phyloP scores from a whole-genome alignment of 2,113 vertebrate genomes.

The Ariopsis seemanni region DNA sequence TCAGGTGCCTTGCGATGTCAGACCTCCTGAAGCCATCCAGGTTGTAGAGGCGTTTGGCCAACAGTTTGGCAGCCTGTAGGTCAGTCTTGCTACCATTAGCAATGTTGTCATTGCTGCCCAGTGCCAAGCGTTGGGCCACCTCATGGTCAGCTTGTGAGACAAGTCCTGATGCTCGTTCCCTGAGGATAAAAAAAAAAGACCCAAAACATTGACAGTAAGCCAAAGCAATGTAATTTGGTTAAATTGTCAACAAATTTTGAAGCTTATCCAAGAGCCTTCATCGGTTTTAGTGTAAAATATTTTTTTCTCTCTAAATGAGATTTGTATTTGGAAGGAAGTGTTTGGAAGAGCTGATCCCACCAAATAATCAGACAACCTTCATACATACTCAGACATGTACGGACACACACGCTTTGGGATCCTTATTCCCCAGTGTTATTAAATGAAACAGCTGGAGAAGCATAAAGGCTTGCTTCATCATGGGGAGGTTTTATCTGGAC shows the following conservation, averaged over 20 bases:
- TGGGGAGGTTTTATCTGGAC: neutral
- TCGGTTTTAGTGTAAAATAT: neutral
- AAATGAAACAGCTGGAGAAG: neutral
- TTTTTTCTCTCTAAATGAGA: neutral
- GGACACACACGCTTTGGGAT: neutral
- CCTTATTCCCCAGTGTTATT: neutral
- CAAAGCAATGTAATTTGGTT: neutral
- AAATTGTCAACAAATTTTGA: neutral
- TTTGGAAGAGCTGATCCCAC: neutral
- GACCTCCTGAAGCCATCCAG: constrained; percentile 94
- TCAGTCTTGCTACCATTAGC: constrained; percentile 86
- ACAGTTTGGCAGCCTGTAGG: constrained; percentile 85
- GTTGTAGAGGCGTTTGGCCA: constrained; percentile 90
- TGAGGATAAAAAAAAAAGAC: constrained; percentile 40
- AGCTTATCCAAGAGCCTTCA: neutral
- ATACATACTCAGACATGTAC: constrained; percentile 12
- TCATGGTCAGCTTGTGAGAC: constrained; percentile 77
- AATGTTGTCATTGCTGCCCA: constrained; percentile 83
- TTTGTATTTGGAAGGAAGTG: neutral
- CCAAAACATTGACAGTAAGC: neutral
- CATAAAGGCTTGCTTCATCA: neutral
- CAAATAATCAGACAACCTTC: neutral
- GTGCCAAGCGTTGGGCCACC: constrained; percentile 81
- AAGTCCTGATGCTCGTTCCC: constrained; percentile 61
- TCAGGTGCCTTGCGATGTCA: constrained; percentile 88